phyloP scores from a whole-genome alignment of 2,113 vertebrate species.

The Ardeotis arabs region DNA sequence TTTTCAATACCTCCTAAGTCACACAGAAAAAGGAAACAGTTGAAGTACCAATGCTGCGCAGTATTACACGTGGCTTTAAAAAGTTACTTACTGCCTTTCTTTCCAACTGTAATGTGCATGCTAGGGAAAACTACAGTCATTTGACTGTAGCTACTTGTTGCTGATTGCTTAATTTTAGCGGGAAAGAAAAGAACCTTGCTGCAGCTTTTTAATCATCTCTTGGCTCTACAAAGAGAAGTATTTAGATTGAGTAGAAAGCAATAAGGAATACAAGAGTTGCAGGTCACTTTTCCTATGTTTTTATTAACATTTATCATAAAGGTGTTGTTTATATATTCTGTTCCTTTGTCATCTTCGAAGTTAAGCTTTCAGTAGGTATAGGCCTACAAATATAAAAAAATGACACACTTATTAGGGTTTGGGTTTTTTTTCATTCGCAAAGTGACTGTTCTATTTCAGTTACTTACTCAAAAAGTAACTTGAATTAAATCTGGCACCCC shows the following conservation, averaged over 20 bases:
- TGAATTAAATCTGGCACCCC: background rate
- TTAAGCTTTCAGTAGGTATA: background rate
- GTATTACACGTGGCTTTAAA: background rate
- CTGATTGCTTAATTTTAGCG: background rate
- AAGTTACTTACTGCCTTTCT: background rate
- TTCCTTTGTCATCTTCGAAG: background rate
- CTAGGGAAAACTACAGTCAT: background rate
- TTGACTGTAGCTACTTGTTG: background rate
- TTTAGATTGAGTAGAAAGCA: background rate
- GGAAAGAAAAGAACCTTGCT: background rate
- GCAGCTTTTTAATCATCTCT: background rate
- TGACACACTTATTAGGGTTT: background rate
- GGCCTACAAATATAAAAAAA: background rate
- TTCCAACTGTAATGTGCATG: background rate
- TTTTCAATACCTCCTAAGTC: background rate
- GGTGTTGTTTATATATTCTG: background rate
- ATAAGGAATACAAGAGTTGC: background rate
- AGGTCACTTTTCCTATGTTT: background rate
- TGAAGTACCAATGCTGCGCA: background rate
- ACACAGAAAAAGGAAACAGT: background rate
- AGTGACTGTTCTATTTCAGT: background rate
- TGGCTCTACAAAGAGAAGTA: background rate
- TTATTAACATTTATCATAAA: background rate
- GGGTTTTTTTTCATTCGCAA: background rate
- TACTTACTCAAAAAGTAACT: background rate